Evolutionary conservation across 30 jellyfish, hydroid and myxozoan species (phyloP).

Genomic region (Cassiopea xamachana): DNA sequence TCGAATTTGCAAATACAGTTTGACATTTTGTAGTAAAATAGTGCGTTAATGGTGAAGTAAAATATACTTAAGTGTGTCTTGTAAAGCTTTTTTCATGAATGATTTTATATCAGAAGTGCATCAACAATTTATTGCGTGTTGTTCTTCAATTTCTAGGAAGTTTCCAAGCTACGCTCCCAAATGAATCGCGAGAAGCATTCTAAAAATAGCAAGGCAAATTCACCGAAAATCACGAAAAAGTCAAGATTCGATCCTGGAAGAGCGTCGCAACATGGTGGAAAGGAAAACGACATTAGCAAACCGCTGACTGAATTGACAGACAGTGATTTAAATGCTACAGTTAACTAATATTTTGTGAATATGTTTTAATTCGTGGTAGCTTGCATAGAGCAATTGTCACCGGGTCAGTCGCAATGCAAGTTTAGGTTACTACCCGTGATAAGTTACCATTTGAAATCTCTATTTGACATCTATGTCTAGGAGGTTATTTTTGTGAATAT

Average conservation of each 20-base stretch:
- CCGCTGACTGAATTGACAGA: constrained; percentile 29
- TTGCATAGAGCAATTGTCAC: neutral
- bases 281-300: constrained; percentile 31
- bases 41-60: too few species aligned
- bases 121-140: neutral
- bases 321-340: constrained; percentile 2
- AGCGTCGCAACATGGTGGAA: constrained; percentile 66
- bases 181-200: constrained; percentile 42
- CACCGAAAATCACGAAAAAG: constrained; percentile 30
- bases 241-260: constrained; percentile 50
- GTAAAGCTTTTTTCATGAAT: too few species aligned
- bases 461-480: too few species aligned
- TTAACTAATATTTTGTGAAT: neutral
- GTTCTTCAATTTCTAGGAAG: constrained; percentile 11
- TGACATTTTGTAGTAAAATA: too few species aligned
- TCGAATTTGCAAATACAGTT: too few species aligned
- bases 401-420: neutral
- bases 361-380: neutral
- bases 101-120: too few species aligned
- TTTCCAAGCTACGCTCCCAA: constrained; percentile 59
- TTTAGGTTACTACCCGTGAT: too few species aligned
- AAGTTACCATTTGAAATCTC: too few species aligned
- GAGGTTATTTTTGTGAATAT: neutral
- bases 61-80: too few species aligned
- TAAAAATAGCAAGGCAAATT: constrained; percentile 19